A percentile compares a stretch with the other conserved stretches of the same genome.
Conservation (phyloP, 1,140 invertebrate genomes). For the Ceratoteleas bidentatus region DNA sequence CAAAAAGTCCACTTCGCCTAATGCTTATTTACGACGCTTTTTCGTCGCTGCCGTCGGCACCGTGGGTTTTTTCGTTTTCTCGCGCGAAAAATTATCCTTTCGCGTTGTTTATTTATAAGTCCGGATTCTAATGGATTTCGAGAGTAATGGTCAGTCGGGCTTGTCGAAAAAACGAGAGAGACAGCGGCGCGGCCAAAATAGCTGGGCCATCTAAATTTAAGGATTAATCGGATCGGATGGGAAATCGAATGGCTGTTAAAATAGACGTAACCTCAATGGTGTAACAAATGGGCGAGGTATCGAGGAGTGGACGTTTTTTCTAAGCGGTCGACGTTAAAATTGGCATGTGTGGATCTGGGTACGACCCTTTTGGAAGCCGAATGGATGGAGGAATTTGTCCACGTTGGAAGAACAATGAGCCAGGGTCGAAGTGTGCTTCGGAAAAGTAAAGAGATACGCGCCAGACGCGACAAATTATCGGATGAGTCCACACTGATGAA, state of each 20-base stretch:
- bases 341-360: not conserved
- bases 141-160: not conserved
- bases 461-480: conserved; percentile 28
- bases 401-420: conserved; percentile 28
- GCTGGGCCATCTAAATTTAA: conserved; percentile 46
- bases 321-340: conserved; percentile 21
- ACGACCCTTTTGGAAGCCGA: too few species aligned
- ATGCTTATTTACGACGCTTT: conserved; percentile 60
- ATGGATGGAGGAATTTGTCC: too few species aligned
- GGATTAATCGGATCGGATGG: conserved; percentile 50
- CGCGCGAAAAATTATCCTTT: not conserved
- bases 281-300: conserved; percentile 45
- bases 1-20: conserved; percentile 56
- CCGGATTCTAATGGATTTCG: not conserved
- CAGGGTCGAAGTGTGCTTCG: conserved; percentile 12
- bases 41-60: too few species aligned
- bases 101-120: conserved; percentile 22
- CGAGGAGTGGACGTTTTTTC: conserved; percentile 10
- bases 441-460: conserved; percentile 24
- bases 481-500: conserved; percentile 25
- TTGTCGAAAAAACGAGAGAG: too few species aligned
- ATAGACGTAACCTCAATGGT: conserved; percentile 61
- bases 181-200: conserved; percentile 7
- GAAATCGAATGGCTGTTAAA: conserved; percentile 48
- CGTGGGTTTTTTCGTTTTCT: conserved; percentile 22